Conservation (phyloP, 2,888 invertebrate species). For the Pterostichus niger region DNA sequence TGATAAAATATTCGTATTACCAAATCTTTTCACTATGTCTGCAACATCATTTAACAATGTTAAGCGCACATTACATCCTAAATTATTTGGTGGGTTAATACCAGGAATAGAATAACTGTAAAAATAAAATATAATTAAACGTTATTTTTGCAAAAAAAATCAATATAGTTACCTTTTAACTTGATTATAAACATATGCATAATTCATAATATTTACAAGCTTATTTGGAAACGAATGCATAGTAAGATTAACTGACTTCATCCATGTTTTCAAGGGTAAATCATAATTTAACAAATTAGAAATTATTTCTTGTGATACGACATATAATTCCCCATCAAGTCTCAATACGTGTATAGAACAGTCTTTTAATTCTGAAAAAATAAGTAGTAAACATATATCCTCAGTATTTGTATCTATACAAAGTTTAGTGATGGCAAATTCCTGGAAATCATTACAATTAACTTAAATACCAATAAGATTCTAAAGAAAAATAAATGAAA, state of each 20-base stretch:
- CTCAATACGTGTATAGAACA: conserved; percentile 54
- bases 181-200: conserved; percentile 45
- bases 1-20: conserved; percentile 11
- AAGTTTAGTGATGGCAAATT: not conserved
- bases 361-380: conserved; percentile 48
- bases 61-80: conserved; percentile 62
- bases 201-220: conserved; percentile 52
- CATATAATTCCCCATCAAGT: conserved; percentile 54
- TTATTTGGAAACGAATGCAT: conserved; percentile 42
- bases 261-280: conserved; percentile 39
- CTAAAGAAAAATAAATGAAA: too few relatives aligned
- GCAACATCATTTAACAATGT: conserved; percentile 48
- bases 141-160: conserved; percentile 18
- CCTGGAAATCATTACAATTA: too few relatives aligned
- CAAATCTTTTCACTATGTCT: conserved; percentile 48
- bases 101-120: conserved; percentile 56
- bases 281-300: conserved; percentile 42
- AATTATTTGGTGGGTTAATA: conserved; percentile 56
- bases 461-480: too few relatives aligned
- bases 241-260: conserved; percentile 31
- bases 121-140: not conserved
- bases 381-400: not conserved
- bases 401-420: not conserved
- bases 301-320: conserved; percentile 56
- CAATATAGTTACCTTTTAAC: conserved; percentile 38